Evolutionary conservation across 2,113 vertebrate genomes (phyloP).

Genomic region (Campylomormyrus numenius): DNA sequence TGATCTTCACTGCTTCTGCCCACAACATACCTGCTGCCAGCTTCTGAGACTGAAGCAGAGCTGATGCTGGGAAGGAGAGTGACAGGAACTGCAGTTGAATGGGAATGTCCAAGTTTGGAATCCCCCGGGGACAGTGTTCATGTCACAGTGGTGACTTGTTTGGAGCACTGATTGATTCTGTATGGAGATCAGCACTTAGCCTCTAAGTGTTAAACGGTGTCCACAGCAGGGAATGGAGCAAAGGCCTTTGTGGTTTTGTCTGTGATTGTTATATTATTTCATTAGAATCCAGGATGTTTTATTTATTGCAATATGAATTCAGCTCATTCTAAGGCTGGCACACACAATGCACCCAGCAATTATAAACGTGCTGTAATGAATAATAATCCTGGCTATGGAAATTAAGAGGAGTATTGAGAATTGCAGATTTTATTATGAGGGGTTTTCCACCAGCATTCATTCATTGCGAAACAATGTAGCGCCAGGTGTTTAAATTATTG

Average conservation of each 20-base stretch:
- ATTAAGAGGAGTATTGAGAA: not conserved
- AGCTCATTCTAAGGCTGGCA: not conserved
- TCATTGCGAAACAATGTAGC: not conserved
- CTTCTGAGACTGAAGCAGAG: not conserved
- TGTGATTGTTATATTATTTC: not conserved
- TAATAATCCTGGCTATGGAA: not conserved
- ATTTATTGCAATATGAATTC: not conserved
- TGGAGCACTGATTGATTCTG: slow-evolving; percentile 45
- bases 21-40: not conserved
- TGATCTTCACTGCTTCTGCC: not conserved
- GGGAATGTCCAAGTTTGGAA: slow-evolving; percentile 34
- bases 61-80: slow-evolving; percentile 10
- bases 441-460: not conserved
- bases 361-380: not conserved
- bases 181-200: slow-evolving; percentile 29
- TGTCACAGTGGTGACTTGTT: not conserved
- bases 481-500: not conserved
- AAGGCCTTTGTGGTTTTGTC: not conserved
- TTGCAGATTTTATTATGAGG: not conserved
- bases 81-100: slow-evolving; percentile 6
- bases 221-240: not conserved
- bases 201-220: not conserved
- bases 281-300: not conserved
- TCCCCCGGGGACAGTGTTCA: slow-evolving; percentile 27
- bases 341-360: not conserved